Evolutionary conservation across 2,888 invertebrate species (phyloP).

Genomic region (Furcula furcula): DNA sequence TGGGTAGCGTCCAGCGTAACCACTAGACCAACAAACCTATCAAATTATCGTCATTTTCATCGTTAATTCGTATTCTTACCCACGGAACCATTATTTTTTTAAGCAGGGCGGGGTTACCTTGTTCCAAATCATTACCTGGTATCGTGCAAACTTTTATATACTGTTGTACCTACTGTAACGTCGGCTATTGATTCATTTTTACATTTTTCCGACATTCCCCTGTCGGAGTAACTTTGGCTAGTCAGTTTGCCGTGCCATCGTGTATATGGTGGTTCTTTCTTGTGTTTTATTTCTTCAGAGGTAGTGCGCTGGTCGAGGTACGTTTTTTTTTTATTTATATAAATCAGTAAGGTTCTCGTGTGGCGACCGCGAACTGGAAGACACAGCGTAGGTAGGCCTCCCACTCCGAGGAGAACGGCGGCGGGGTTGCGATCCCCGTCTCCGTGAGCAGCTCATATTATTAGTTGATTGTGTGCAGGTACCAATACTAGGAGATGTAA

Average conservation of each 20-base stretch:
- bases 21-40: too few relatives aligned
- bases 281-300: constrained; percentile 17
- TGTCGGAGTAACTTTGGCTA: constrained; percentile 36
- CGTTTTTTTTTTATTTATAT: not conserved
- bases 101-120: constrained; percentile 23
- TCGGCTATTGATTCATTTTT: constrained; percentile 51
- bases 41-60: too few relatives aligned
- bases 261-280: constrained; percentile 38
- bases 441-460: too few relatives aligned
- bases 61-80: too few relatives aligned
- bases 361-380: too few relatives aligned
- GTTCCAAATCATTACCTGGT: constrained; percentile 41
- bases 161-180: constrained; percentile 47
- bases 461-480: too few relatives aligned
- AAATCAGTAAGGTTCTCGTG: too few relatives aligned
- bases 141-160: constrained; percentile 60
- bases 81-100: not conserved
- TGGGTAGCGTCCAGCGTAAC: too few relatives aligned
- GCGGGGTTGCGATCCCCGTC: too few relatives aligned
- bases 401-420: too few relatives aligned
- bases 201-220: constrained; percentile 36
- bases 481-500: too few relatives aligned
- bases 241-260: constrained; percentile 46
- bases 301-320: constrained; percentile 9
- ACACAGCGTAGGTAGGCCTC: too few relatives aligned